Evolutionary conservation across 2,797 vertebrate genomes (phyloP), one percentile per base, ranked within the genome.

Genomic region (Astyanax mexicanus): DNA sequence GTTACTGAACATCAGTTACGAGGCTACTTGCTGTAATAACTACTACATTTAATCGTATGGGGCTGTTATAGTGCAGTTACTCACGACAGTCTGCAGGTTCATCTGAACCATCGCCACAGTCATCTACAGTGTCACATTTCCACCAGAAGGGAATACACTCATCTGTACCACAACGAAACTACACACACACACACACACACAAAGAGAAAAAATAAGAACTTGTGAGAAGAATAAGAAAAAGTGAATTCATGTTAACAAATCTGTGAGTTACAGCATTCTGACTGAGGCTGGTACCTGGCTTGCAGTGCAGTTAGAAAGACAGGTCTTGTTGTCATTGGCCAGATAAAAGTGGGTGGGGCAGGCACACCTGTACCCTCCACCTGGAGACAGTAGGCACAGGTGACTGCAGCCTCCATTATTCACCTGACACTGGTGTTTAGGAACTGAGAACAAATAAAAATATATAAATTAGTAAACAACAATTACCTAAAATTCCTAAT

Each of bases 71-170:
- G 19, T 23, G 15, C 37, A 13, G 12, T 9, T 82, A 96, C 97
- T 95, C 86, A 99, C 98, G 97, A 65, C 98, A 99, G 80, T 98
- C 96, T 1, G 94, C 83, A 0, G 97, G 97, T 81, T 99, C 98
- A 0, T 99, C 98, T 0, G 98, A 99, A 68, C 97, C 95, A 15
- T 99, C 98, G 0, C 98, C 98, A 13, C 98, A 99, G 87, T 99
- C 98, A 17, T 99, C 97, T 8, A 98, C 97, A 0, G 97, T 99
- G 91, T 99, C 98, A 84, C 98, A 99, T 85, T 98, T 99, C 98
- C 98, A 99, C 98, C 98, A 99, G 82, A 99, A 98, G 0, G 98
- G 98, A 86, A 99, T 99, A 72, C 98, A 99, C 92, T 99, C 98
- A 82, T 99, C 97, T 1, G 97, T 99, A 80, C 95, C 97, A 62